Evolutionary conservation across 2,113 vertebrate species (phyloP).

Genomic region (Paratilapia polleni): DNA sequence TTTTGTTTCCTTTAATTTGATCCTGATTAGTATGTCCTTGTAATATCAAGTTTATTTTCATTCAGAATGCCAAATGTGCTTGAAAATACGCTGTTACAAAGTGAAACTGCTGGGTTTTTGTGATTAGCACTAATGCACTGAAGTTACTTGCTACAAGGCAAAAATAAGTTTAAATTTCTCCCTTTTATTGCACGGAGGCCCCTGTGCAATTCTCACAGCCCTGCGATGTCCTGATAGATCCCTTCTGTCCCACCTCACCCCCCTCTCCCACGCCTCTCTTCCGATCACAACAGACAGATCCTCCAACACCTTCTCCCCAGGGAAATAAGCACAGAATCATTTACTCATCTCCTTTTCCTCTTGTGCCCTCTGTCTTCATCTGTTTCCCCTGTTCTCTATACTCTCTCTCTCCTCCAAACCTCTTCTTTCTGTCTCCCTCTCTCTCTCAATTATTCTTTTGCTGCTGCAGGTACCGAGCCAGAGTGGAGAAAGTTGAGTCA

Average conservation of each 20-base stretch:
- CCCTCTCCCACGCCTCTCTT: slow-evolving; percentile 35
- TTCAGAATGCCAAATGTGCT: not conserved
- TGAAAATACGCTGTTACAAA: not conserved
- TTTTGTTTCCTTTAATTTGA: not conserved
- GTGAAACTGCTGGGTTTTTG: slow-evolving; percentile 4
- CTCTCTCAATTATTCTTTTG: slow-evolving; percentile 39
- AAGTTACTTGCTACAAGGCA: slow-evolving; percentile 40
- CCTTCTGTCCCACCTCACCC: slow-evolving; percentile 24
- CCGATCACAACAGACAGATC: slow-evolving; percentile 72
- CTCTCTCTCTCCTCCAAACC: not conserved
- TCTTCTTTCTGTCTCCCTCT: not conserved
- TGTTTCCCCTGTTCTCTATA: slow-evolving; percentile 21
- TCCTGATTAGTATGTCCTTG: not conserved
- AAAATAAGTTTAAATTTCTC: slow-evolving; percentile 44
- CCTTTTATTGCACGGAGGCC: slow-evolving; percentile 68
- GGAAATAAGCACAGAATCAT: slow-evolving; percentile 78
- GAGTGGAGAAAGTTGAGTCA: slow-evolving; percentile 93
- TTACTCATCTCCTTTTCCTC: slow-evolving; percentile 74
- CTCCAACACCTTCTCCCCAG: slow-evolving; percentile 63
- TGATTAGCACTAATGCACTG: slow-evolving; percentile 45
- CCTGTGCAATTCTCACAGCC: slow-evolving; percentile 68
- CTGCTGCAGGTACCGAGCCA: slow-evolving; percentile 90
- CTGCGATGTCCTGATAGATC: slow-evolving; percentile 52
- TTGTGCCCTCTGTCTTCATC: slow-evolving; percentile 60
- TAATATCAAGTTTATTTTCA: not conserved